Conservation (phyloP, 2,888 invertebrate species). For the Acronicta alni region DNA sequence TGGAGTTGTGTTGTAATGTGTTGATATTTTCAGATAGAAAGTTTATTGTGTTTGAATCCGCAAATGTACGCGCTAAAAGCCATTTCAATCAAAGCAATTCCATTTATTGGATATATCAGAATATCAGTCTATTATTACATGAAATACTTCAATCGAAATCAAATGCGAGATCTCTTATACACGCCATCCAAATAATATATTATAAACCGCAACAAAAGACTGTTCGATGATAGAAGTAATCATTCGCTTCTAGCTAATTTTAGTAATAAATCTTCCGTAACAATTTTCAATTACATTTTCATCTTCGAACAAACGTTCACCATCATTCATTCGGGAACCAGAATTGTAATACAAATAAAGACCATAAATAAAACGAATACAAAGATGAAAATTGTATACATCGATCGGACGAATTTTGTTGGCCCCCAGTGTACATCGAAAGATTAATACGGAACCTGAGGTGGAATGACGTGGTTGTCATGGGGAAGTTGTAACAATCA, state of each 20-base stretch:
- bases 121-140: constrained; percentile 11
- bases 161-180: constrained; percentile 19
- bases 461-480: constrained; percentile 44
- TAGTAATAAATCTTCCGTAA: constrained; percentile 39
- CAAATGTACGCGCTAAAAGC: constrained; percentile 13
- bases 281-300: constrained; percentile 47
- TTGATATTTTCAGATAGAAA: constrained; percentile 19
- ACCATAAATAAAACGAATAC: constrained; percentile 49
- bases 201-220: constrained; percentile 15
- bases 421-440: constrained; percentile 33
- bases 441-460: constrained; percentile 52
- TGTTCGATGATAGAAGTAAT: constrained; percentile 40
- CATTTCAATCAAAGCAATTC: constrained; percentile 17
- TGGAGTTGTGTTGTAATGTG: constrained; percentile 4
- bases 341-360: constrained; percentile 43
- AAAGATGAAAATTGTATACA: constrained; percentile 34
- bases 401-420: constrained; percentile 27
- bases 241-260: constrained; percentile 28
- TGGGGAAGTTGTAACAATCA: constrained; percentile 34
- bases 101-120: constrained; percentile 11
- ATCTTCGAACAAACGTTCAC: constrained; percentile 33
- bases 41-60: constrained; percentile 6
- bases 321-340: constrained; percentile 36
- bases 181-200: constrained; percentile 32
- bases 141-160: constrained; percentile 18